Percentiles rank a stretch among this genome's conserved stretches.
These are phyloP conservation scores for Contarinia nasturtii DNA, from an alignment of 1,140 invertebrate genomes.

Conservation along the genomic window DNA sequence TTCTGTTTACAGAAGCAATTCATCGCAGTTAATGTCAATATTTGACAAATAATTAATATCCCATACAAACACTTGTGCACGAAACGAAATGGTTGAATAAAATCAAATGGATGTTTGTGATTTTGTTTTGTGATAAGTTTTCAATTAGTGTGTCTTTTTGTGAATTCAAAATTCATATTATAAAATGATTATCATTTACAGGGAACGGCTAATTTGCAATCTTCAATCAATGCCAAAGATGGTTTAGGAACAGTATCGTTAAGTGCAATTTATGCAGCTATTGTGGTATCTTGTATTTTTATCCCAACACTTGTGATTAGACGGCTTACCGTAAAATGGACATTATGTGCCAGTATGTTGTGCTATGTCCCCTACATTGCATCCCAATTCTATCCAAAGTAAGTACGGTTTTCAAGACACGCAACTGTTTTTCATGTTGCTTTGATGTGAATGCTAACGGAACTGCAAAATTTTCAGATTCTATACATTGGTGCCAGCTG, in stretches of 20 bases:
- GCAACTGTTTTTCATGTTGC: not conserved
- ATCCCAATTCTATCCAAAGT: constrained; percentile 70
- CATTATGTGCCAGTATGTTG: constrained; percentile 72
- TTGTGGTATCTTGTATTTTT: constrained; percentile 84
- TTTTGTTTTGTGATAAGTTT: too few species aligned
- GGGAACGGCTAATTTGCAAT: constrained; percentile 76
- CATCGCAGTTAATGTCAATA: not conserved
- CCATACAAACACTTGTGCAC: too few species aligned
- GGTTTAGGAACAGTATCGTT: constrained; percentile 68
- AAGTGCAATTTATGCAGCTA: constrained; percentile 69
- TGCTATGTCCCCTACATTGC: constrained; percentile 88
- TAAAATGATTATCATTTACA: too few species aligned
- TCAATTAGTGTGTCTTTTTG: too few species aligned
- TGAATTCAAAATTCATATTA: too few species aligned
- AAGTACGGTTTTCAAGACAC: not conserved
- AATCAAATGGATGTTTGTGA: too few species aligned
- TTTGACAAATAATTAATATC: too few species aligned
- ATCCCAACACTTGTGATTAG: constrained; percentile 77
- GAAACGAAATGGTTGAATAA: too few species aligned
- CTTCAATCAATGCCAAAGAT: constrained; percentile 65
- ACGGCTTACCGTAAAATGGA: constrained; percentile 86
- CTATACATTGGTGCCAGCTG: constrained; percentile 81
- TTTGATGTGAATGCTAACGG: too few species aligned
- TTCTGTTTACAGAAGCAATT: not conserved
- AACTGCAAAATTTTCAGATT: constrained; percentile 39